Evolutionary conservation across 1,140 invertebrate genomes (phyloP).

Genomic region (Cheumatopsyche charites): DNA sequence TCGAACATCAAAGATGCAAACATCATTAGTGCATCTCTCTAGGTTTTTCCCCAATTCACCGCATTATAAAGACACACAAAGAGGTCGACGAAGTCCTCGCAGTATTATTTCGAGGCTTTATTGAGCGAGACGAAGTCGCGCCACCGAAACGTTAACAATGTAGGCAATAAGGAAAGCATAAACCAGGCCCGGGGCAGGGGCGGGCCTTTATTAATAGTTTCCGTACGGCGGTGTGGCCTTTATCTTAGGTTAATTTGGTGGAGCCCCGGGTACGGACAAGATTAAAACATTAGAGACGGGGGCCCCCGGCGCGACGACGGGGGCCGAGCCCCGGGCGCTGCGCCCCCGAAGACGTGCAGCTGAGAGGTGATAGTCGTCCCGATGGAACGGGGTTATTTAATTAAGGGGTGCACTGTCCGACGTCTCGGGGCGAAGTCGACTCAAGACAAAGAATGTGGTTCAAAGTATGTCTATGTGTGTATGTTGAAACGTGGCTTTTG

Average conservation of each 20-base stretch:
- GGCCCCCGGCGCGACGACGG: background rate
- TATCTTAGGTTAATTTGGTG: constrained; percentile 47
- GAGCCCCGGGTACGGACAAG: constrained; percentile 38
- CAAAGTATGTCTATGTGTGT: too few species aligned
- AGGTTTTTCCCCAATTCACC: background rate
- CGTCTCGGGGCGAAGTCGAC: too few species aligned
- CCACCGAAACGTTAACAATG: constrained; percentile 39
- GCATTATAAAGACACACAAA: constrained; percentile 23
- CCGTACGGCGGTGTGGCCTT: constrained; percentile 39
- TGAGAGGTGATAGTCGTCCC: constrained; percentile 12
- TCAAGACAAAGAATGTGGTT: too few species aligned
- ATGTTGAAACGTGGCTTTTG: too few species aligned
- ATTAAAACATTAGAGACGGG: constrained; percentile 44
- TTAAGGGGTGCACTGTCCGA: constrained; percentile 2
- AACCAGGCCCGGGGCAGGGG: constrained; percentile 33
- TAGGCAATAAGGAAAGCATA: constrained; percentile 45
- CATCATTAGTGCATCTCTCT: background rate
- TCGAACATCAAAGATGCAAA: too few species aligned
- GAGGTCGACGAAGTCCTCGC: background rate
- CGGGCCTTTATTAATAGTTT: constrained; percentile 47
- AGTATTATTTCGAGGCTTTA: constrained; percentile 21
- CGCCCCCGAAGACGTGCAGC: background rate
- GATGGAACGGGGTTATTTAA: constrained; percentile 6
- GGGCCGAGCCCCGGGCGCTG: background rate
- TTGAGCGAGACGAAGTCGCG: constrained; percentile 31